Conservation (phyloP, 2,797 vertebrate genomes). For the Tolypeutes matacus region DNA sequence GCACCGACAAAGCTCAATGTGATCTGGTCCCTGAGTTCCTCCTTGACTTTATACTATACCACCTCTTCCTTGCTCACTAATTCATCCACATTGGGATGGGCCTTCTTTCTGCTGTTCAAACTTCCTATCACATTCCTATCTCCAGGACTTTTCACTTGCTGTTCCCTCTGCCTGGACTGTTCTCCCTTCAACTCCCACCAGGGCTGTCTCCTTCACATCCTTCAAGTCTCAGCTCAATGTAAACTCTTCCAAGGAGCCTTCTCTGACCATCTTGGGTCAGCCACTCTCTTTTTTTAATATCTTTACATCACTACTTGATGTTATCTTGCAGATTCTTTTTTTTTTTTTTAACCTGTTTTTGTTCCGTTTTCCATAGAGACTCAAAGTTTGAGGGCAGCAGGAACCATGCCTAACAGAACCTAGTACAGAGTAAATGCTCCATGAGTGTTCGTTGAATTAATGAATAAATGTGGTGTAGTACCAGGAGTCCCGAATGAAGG, state of each 20-base stretch:
- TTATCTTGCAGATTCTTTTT: neutral
- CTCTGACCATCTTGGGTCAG: neutral
- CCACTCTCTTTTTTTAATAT: neutral
- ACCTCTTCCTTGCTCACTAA: neutral
- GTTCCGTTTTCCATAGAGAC: neutral
- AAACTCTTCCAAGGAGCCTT: neutral
- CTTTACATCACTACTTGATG: neutral
- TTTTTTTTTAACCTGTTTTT: neutral
- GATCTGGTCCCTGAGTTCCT: neutral
- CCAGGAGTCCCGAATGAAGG: conserved; percentile 16
- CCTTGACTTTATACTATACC: too few species aligned
- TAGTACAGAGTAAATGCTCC: neutral
- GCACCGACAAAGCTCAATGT: neutral
- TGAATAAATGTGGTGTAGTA: neutral
- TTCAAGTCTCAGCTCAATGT: neutral
- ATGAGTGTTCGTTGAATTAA: neutral
- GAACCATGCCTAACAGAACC: neutral
- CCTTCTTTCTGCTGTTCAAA: neutral
- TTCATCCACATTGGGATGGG: neutral
- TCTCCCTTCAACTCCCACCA: neutral
- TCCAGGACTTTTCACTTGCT: neutral
- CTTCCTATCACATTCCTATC: neutral
- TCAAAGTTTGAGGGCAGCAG: neutral
- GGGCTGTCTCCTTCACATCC: neutral
- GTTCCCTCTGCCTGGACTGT: neutral